Evolutionary conservation across 1,140 invertebrate genomes (phyloP).

Genomic region (Lysiphlebus fabarum): DNA sequence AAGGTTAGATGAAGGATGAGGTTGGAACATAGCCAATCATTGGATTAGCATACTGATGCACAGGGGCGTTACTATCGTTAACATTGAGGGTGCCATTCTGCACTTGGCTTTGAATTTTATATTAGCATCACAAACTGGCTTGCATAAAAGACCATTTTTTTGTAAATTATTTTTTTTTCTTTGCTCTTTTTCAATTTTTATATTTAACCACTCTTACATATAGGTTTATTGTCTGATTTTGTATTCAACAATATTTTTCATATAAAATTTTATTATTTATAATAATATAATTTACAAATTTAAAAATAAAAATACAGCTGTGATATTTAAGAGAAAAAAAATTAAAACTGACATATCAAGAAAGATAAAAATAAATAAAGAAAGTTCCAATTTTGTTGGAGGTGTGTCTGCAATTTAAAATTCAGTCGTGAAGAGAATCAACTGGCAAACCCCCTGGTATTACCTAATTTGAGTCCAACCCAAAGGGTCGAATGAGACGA

Average conservation of each 20-base stretch:
- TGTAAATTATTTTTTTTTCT: constrained; percentile 2
- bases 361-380: neutral
- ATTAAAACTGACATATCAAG: neutral
- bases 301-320: too few relatives aligned
- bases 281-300: too few relatives aligned
- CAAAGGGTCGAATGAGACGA: constrained; percentile 9
- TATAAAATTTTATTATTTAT: too few relatives aligned
- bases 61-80: constrained; percentile 50
- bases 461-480: neutral
- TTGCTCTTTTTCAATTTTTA: neutral
- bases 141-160: constrained; percentile 17
- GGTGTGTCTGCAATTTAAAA: constrained; percentile 31
- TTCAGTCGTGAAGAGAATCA: neutral
- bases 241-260: too few relatives aligned
- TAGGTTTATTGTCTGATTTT: too few relatives aligned
- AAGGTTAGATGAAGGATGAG: constrained; percentile 28
- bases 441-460: constrained; percentile 2
- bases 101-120: constrained; percentile 50
- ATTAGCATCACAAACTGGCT: constrained; percentile 27
- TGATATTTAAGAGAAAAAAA: too few relatives aligned
- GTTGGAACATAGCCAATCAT: constrained; percentile 55
- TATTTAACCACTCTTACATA: neutral
- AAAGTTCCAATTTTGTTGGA: constrained; percentile 3
- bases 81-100: constrained; percentile 46
- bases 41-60: constrained; percentile 56